These are phyloP conservation scores for Dioctria rufipes DNA, from an alignment of 2,888 invertebrate genomes.

Conservation along the genomic window DNA sequence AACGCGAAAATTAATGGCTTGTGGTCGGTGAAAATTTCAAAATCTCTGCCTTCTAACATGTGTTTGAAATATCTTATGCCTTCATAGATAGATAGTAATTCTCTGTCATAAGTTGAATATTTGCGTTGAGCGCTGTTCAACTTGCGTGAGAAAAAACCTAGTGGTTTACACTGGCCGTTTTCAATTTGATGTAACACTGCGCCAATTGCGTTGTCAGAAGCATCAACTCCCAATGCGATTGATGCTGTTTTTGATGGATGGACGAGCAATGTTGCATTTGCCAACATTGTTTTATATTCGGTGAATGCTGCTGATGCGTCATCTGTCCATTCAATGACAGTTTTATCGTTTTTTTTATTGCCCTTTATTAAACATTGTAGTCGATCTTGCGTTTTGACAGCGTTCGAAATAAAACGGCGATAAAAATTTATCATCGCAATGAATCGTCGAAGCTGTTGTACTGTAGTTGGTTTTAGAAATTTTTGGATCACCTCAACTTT, in stretches of 20 bases:
- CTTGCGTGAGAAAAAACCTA: conserved; percentile 67
- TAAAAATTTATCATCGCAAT: too few relatives aligned
- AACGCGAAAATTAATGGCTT: conserved; percentile 66
- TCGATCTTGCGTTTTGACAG: too few relatives aligned
- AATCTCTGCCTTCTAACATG: conserved; percentile 66
- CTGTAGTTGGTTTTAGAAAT: too few relatives aligned
- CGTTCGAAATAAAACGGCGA: too few relatives aligned
- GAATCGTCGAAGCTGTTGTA: too few relatives aligned
- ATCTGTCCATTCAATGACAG: too few relatives aligned
- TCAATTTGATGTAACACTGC: conserved; percentile 66
- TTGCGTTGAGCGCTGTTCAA: conserved; percentile 64
- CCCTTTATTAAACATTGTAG: too few relatives aligned
- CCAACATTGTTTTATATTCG: neutral
- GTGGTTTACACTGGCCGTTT: conserved; percentile 63
- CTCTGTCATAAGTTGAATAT: conserved; percentile 68
- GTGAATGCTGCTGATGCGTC: too few relatives aligned
- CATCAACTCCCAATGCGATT: conserved; percentile 60
- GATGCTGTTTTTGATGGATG: conserved; percentile 64
- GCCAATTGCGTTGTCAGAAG: conserved; percentile 67
- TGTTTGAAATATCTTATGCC: conserved; percentile 66
- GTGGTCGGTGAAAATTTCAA: conserved; percentile 66
- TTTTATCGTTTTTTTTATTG: too few relatives aligned
- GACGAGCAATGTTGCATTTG: conserved; percentile 62
- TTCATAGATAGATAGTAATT: conserved; percentile 67
- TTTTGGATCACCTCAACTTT: too few relatives aligned